Percentiles rank a stretch among this genome's conserved stretches.
Evolutionary conservation across 2,113 vertebrate genomes (phyloP).

Genomic region (Gopherus flavomarginatus): DNA sequence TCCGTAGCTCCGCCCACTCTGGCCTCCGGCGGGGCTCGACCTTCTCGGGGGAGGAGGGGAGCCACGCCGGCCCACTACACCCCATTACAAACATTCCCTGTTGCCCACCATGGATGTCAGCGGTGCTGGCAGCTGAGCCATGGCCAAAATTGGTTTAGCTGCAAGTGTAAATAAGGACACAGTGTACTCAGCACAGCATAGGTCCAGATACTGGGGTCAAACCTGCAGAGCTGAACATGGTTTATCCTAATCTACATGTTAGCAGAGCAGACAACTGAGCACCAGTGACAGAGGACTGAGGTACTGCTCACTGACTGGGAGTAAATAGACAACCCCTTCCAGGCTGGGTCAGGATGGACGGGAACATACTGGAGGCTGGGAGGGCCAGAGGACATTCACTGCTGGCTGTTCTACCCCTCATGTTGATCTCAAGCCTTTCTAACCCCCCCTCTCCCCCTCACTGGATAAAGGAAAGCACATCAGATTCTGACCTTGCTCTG

Average conservation of each 20-base stretch:
- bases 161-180: not conserved
- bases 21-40: no score
- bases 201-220: not conserved
- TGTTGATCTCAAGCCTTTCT: no score
- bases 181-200: not conserved
- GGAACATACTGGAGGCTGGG: not conserved
- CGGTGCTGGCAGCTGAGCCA: not conserved
- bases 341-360: not conserved
- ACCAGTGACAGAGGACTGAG: not conserved
- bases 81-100: no score
- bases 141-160: not conserved
- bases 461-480: no score
- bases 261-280: not conserved
- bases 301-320: not conserved
- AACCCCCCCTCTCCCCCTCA: no score
- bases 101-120: no score
- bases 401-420: not conserved
- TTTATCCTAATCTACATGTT: not conserved
- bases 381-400: not conserved
- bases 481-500: not conserved
- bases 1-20: no score
- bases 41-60: no score
- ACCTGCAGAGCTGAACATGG: not conserved
- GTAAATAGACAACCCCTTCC: not conserved
- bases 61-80: no score